These are phyloP conservation scores for Lerema accius DNA, from an alignment of 1,140 invertebrate species.

Conservation along the genomic window DNA sequence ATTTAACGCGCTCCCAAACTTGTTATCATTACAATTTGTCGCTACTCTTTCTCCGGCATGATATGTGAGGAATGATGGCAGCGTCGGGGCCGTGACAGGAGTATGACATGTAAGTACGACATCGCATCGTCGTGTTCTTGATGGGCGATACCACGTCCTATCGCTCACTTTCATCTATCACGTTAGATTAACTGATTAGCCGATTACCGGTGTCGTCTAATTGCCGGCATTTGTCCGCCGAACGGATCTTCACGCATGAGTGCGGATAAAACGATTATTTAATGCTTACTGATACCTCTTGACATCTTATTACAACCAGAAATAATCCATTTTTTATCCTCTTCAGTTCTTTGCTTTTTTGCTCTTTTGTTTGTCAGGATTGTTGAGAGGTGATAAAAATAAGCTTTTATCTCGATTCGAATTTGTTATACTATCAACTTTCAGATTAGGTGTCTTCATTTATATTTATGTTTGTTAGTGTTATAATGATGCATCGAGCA, in stretches of 20 bases:
- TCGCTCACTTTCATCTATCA: conserved; percentile 74
- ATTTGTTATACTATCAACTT: conserved; percentile 13
- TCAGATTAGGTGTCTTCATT: conserved; percentile 6
- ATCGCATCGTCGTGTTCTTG: conserved; percentile 53
- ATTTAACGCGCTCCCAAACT: conserved; percentile 27
- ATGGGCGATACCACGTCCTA: conserved; percentile 60
- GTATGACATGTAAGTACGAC: conserved; percentile 60
- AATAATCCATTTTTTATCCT: conserved; percentile 26
- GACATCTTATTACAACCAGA: conserved; percentile 38
- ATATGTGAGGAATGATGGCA: conserved; percentile 25
- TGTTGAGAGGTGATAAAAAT: conserved; percentile 28
- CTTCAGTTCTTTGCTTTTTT: conserved; percentile 13
- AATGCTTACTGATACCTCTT: conserved; percentile 44
- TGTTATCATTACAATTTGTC: conserved; percentile 32
- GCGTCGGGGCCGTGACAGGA: conserved; percentile 41
- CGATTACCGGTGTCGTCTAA: conserved; percentile 75
- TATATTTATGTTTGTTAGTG: not conserved
- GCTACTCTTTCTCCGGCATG: conserved; percentile 21
- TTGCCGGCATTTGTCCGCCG: conserved; percentile 65
- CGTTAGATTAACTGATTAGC: conserved; percentile 58
- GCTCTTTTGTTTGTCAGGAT: conserved; percentile 23
- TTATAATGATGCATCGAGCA: too few relatives aligned
- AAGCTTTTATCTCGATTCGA: conserved; percentile 20
- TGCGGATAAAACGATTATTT: conserved; percentile 51
- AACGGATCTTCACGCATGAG: conserved; percentile 62